A percentile compares a stretch with the other conserved stretches of the same genome.
These are phyloP conservation scores for Melospiza melodia DNA, from an alignment of 2,113 vertebrate species.

Conservation along the genomic window DNA sequence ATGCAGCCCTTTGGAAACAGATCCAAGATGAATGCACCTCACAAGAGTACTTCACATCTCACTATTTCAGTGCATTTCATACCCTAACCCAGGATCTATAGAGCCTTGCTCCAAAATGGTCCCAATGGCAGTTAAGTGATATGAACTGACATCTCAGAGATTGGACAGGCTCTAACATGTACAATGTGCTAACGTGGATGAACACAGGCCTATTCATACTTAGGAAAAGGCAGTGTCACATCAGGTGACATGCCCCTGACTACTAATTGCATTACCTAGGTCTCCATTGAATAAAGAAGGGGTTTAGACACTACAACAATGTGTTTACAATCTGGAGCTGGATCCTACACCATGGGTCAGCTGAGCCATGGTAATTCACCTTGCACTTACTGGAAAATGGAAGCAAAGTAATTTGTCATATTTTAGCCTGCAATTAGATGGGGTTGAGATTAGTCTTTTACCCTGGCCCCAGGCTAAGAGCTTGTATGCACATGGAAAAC, in stretches of 20 bases:
- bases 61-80: neutral
- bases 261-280: neutral
- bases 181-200: neutral
- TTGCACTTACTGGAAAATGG: neutral
- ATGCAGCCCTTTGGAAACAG: neutral
- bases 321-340: neutral
- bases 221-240: neutral
- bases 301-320: neutral
- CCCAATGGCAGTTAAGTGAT: neutral
- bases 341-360: neutral
- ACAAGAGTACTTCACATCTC: neutral
- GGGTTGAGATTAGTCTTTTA: neutral
- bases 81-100: neutral
- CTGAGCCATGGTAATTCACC: neutral
- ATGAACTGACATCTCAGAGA: neutral
- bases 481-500: neutral
- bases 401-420: neutral
- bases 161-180: neutral
- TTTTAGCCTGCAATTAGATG: neutral
- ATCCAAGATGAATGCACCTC: neutral
- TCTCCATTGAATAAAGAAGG: neutral
- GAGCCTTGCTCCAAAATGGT: neutral
- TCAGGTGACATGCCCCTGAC: neutral
- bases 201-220: neutral
- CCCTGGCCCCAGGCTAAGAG: neutral